Percentiles rank a stretch among this genome's conserved stretches.
Evolutionary conservation across 2,888 invertebrate genomes (phyloP).

Genomic region (Cheilosia urbana): DNA sequence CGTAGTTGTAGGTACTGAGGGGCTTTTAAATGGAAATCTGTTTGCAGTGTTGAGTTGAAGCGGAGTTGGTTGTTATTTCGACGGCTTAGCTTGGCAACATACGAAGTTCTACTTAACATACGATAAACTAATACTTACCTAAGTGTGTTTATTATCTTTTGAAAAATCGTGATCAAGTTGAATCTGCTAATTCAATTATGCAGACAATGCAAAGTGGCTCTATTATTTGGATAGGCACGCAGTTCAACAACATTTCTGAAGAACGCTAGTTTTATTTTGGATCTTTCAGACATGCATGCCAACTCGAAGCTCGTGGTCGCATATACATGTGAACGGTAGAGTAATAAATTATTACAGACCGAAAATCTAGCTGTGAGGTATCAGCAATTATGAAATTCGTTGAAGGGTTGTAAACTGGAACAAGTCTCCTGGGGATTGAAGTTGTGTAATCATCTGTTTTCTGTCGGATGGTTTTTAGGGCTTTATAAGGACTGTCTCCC

Average conservation of each 20-base stretch:
- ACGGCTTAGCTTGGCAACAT: conserved; percentile 14
- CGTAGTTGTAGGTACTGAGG: conserved; percentile 51
- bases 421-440: too few species aligned
- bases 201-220: conserved; percentile 57
- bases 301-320: background rate
- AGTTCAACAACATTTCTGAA: conserved; percentile 51
- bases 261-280: background rate
- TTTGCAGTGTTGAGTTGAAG: conserved; percentile 48
- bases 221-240: conserved; percentile 27
- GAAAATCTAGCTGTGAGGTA: background rate
- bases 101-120: conserved; percentile 17
- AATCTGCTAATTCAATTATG: conserved; percentile 68
- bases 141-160: background rate
- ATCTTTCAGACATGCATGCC: background rate
- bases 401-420: too few species aligned
- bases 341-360: background rate
- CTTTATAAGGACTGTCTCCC: too few species aligned
- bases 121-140: background rate
- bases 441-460: too few species aligned
- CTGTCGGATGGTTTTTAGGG: too few species aligned
- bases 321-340: background rate
- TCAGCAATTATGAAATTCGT: background rate
- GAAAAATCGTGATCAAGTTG: conserved; percentile 46
- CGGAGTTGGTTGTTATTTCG: background rate
- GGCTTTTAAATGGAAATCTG: conserved; percentile 56